These are phyloP conservation scores for Sebastes schlegelii DNA, from an alignment of 2,113 vertebrate genomes.

Conservation along the genomic window DNA sequence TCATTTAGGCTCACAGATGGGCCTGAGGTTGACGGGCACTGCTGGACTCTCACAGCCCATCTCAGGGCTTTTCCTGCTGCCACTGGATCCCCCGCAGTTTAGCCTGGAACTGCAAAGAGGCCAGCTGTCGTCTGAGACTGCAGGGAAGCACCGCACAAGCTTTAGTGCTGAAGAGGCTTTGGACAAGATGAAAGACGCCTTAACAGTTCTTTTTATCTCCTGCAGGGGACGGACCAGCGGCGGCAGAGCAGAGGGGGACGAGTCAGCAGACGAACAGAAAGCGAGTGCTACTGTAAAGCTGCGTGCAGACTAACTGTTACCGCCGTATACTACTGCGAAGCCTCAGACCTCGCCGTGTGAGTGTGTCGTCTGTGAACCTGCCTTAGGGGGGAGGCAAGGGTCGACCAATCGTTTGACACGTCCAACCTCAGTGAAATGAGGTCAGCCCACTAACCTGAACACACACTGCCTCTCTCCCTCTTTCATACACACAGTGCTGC, in stretches of 20 bases:
- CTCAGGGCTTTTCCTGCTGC: constrained; percentile 24
- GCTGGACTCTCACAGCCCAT: constrained; percentile 27
- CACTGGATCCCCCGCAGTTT: constrained; percentile 37
- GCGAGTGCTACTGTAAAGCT: neutral
- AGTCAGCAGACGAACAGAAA: constrained; percentile 17
- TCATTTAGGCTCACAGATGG: constrained; percentile 27
- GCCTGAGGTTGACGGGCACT: constrained; percentile 24
- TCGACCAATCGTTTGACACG: constrained; percentile 41
- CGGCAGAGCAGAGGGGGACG: constrained; percentile 22
- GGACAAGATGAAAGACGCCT: neutral
- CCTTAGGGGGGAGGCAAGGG: constrained; percentile 18
- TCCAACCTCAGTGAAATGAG: constrained; percentile 43
- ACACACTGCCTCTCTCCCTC: neutral
- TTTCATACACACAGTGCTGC: neutral
- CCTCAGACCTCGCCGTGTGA: constrained; percentile 1
- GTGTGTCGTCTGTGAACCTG: constrained; percentile 2
- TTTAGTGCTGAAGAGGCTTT: constrained; percentile 25
- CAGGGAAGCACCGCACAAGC: constrained; percentile 17
- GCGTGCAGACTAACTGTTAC: neutral
- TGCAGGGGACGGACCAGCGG: constrained; percentile 14
- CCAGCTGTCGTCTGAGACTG: constrained; percentile 51
- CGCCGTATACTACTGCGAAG: constrained; percentile 10
- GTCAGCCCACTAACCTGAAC: constrained; percentile 23
- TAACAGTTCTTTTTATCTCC: constrained; percentile 33
- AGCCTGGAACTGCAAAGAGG: constrained; percentile 50